phyloP scores from a whole-genome alignment of 2,113 vertebrate genomes.

The Trematocara unimaculatum region DNA sequence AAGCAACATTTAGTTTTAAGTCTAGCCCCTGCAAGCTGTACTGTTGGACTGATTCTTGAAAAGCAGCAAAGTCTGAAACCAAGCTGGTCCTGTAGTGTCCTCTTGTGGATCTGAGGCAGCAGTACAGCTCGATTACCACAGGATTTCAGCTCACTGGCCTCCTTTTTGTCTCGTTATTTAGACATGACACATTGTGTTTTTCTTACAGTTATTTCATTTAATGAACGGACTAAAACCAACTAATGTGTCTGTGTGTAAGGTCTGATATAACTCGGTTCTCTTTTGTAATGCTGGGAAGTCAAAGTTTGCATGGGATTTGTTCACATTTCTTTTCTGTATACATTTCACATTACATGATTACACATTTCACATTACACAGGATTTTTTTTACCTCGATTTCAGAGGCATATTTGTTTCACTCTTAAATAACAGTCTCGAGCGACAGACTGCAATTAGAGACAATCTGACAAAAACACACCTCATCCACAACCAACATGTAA shows the following conservation, averaged over 20 bases:
- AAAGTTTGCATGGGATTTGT: background rate
- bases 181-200: background rate
- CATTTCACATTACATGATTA: background rate
- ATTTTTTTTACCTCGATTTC: background rate
- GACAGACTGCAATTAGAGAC: background rate
- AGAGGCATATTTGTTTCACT: background rate
- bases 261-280: background rate
- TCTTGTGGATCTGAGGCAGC: constrained; percentile 36
- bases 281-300: background rate
- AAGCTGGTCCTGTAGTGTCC: constrained; percentile 9
- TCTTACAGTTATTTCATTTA: background rate
- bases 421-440: background rate
- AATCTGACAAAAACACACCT: background rate
- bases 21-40: background rate
- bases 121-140: background rate
- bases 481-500: background rate
- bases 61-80: background rate
- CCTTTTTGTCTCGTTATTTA: background rate
- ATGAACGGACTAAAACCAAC: background rate
- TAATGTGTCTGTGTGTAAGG: background rate
- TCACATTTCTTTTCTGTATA: background rate
- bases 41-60: background rate
- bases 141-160: background rate
- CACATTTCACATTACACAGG: background rate
- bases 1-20: background rate